These are phyloP conservation scores for Augochlora pura DNA, from an alignment of 1,140 invertebrate genomes.

Conservation along the genomic window DNA sequence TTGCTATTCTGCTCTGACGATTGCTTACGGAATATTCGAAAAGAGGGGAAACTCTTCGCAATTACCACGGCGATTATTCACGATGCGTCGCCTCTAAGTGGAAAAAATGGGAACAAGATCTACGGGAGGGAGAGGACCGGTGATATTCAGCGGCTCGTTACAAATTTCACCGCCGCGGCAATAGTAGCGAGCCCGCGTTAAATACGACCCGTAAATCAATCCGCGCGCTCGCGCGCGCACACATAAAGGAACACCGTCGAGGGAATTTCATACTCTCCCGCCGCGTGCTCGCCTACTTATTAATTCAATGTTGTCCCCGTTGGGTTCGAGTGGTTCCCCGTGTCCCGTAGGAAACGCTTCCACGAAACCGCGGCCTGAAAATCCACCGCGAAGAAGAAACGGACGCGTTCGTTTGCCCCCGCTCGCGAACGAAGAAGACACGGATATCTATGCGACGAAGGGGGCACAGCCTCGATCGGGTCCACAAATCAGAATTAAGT, in stretches of 20 bases:
- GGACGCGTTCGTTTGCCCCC: neutral
- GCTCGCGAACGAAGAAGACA: too few species aligned
- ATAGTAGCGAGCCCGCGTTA: neutral
- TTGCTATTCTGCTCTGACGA: too few species aligned
- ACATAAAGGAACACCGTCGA: neutral
- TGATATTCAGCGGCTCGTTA: neutral
- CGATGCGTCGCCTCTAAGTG: too few species aligned
- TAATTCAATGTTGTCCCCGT: slow-evolving; percentile 18
- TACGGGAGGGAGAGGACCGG: neutral
- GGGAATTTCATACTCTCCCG: neutral
- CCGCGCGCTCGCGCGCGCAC: neutral
- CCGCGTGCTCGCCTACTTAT: neutral
- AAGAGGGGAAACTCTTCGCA: too few species aligned
- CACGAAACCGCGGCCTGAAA: neutral
- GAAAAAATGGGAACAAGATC: neutral
- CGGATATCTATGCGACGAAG: too few species aligned
- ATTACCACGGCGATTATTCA: too few species aligned
- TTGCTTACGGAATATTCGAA: too few species aligned
- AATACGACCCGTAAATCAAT: neutral
- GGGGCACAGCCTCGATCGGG: too few species aligned
- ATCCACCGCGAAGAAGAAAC: slow-evolving; percentile 11
- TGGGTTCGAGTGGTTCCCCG: neutral
- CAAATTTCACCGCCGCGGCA: neutral
- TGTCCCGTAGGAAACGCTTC: neutral
- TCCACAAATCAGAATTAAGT: slow-evolving; percentile 21